Evolutionary conservation across 2,113 vertebrate species (phyloP).

Genomic region (Athene noctua): DNA sequence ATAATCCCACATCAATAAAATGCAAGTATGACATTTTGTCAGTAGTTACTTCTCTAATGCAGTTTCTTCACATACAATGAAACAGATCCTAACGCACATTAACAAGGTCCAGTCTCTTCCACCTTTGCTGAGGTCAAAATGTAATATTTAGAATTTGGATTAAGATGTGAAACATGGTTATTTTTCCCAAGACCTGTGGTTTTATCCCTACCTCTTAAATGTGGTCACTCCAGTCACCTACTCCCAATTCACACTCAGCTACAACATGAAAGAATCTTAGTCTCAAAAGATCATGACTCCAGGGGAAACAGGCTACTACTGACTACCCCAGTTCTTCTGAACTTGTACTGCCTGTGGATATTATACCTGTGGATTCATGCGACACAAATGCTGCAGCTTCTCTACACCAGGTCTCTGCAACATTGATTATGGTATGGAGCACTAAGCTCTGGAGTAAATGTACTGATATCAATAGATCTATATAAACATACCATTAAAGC

Average conservation of each 20-base stretch:
- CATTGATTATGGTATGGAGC: background rate
- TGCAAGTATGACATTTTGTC: background rate
- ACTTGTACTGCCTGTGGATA: background rate
- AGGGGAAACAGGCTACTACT: background rate
- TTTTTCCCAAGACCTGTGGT: background rate
- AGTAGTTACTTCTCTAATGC: slow-evolving; percentile 1
- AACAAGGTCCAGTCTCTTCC: background rate
- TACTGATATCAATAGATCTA: background rate
- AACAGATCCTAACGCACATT: background rate
- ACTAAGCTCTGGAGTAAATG: background rate
- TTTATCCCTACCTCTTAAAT: background rate
- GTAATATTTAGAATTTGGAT: background rate
- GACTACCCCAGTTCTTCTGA: background rate
- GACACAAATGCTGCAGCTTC: background rate
- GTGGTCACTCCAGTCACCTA: background rate
- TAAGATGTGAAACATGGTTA: background rate
- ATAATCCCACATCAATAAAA: background rate
- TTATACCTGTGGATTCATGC: background rate
- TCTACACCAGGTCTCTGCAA: too few relatives aligned
- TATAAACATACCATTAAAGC: background rate
- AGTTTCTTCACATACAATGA: background rate
- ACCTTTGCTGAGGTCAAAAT: background rate
- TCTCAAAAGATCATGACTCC: background rate
- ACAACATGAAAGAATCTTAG: background rate
- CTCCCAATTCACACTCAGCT: background rate